A percentile compares a stretch with the other conserved stretches of the same genome.
These are phyloP conservation scores for Semotilus atromaculatus DNA, from an alignment of 2,797 vertebrate species.

Conservation along the genomic window DNA sequence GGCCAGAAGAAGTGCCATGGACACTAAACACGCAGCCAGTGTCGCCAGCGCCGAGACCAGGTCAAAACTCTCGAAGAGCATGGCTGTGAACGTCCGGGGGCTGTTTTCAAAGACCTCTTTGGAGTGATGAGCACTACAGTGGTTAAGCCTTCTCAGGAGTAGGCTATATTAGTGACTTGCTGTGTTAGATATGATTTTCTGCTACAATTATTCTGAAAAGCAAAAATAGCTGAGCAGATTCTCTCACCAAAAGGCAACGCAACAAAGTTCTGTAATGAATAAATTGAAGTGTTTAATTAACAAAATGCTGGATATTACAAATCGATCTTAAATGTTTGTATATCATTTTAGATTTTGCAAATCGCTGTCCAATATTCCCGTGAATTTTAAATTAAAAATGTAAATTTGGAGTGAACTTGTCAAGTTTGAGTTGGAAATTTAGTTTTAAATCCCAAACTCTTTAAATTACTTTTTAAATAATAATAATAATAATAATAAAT, in stretches of 20 bases:
- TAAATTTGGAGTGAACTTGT: slow-evolving; percentile 66
- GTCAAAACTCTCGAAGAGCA: slow-evolving; percentile 93
- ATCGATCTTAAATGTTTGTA: slow-evolving; percentile 58
- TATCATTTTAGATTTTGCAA: slow-evolving; percentile 60
- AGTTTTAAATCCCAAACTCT: slow-evolving; percentile 54
- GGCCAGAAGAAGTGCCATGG: slow-evolving; percentile 90
- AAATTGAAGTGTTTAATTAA: slow-evolving; percentile 60
- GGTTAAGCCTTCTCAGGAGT: not conserved
- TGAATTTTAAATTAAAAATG: slow-evolving; percentile 24
- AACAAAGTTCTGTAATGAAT: slow-evolving; percentile 1
- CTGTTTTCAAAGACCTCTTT: slow-evolving; percentile 28
- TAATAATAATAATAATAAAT: not conserved
- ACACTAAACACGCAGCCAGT: slow-evolving; percentile 91
- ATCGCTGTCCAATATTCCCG: slow-evolving; percentile 16
- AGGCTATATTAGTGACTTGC: not conserved
- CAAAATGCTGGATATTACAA: slow-evolving; percentile 51
- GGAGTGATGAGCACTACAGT: slow-evolving; percentile 34
- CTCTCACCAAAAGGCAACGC: slow-evolving; percentile 15
- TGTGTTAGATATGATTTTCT: slow-evolving; percentile 3
- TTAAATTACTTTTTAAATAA: not conserved
- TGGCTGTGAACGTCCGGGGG: slow-evolving; percentile 74
- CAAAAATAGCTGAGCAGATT: not conserved
- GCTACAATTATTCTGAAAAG: slow-evolving; percentile 20
- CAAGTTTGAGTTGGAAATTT: slow-evolving; percentile 65
- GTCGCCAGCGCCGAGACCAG: slow-evolving; percentile 94